Evolutionary conservation across 92 coral and sea anemone species (phyloP).

Genomic region (Zoanthus gigantus): DNA sequence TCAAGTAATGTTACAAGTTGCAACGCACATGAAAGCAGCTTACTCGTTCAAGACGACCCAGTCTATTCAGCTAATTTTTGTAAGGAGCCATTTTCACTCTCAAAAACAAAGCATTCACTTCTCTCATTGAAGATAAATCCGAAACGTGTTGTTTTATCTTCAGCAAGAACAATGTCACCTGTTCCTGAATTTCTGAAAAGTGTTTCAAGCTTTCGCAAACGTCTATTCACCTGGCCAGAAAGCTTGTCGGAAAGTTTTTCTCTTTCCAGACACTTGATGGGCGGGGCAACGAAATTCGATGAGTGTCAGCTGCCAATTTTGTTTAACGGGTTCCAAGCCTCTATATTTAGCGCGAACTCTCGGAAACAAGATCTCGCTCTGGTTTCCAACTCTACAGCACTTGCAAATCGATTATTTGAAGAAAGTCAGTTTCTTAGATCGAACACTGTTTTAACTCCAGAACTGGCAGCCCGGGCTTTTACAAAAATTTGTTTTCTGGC

Average conservation of each 20-base stretch:
- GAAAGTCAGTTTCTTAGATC: background rate
- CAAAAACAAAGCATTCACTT: background rate
- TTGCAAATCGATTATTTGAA: background rate
- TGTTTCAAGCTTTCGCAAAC: conserved; percentile 23
- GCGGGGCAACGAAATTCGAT: background rate
- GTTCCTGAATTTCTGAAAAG: background rate
- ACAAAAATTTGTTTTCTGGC: conserved; percentile 27
- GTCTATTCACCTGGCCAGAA: conserved; percentile 42
- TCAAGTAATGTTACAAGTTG: background rate
- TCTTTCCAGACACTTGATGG: background rate
- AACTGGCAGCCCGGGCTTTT: conserved; percentile 37
- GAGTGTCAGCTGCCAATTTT: background rate
- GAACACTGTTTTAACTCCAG: conserved; percentile 10
- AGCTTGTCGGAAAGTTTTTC: background rate
- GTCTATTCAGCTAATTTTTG: background rate
- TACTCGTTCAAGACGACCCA: background rate
- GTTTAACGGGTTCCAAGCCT: background rate
- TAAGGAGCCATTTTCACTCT: background rate
- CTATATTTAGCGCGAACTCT: background rate
- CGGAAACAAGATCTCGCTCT: conserved; percentile 19
- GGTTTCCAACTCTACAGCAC: background rate
- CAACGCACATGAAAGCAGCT: background rate
- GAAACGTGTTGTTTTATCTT: conserved; percentile 13
- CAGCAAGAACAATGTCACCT: background rate
- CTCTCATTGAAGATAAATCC: background rate